phyloP scores from a whole-genome alignment of 2,888 invertebrate genomes.

The Tinea trinotella region DNA sequence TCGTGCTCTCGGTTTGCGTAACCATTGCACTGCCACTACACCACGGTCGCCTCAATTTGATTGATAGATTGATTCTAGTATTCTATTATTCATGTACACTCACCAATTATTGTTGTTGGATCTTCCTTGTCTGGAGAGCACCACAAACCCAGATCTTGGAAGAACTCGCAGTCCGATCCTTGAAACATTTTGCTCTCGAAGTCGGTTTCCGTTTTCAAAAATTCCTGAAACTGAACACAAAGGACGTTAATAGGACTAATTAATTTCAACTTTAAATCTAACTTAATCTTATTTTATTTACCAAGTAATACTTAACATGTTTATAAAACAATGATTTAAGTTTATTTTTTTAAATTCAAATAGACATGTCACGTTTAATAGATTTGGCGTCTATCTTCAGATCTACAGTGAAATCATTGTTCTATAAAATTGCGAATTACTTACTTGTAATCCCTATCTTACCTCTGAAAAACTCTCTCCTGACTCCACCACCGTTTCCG shows the following conservation, averaged over 20 bases:
- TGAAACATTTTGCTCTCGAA: conserved; percentile 59
- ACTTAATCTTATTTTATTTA: conserved; percentile 11
- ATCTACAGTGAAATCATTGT: not conserved
- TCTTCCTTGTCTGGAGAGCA: conserved; percentile 69
- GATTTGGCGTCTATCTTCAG: not conserved
- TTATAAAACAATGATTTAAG: not conserved
- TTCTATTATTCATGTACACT: no score
- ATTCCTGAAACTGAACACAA: conserved; percentile 50
- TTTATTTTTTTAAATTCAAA: not conserved
- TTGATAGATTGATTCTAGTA: no score
- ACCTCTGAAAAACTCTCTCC: conserved; percentile 59
- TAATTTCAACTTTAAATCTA: conserved; percentile 3
- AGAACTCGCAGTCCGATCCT: conserved; percentile 76
- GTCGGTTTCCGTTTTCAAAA: conserved; percentile 58
- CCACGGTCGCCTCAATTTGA: no score
- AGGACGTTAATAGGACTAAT: conserved; percentile 23
- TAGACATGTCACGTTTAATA: no score
- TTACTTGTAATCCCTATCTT: conserved; percentile 52
- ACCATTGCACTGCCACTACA: no score
- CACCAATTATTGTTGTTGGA: conserved; percentile 63
- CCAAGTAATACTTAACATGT: not conserved
- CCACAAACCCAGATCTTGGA: conserved; percentile 78
- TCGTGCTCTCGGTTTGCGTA: no score
- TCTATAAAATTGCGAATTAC: not conserved
- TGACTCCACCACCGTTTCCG: conserved; percentile 34